Base-by-base conservation (phyloP, 2,888 invertebrate species). In the Tachina fera region DNA sequence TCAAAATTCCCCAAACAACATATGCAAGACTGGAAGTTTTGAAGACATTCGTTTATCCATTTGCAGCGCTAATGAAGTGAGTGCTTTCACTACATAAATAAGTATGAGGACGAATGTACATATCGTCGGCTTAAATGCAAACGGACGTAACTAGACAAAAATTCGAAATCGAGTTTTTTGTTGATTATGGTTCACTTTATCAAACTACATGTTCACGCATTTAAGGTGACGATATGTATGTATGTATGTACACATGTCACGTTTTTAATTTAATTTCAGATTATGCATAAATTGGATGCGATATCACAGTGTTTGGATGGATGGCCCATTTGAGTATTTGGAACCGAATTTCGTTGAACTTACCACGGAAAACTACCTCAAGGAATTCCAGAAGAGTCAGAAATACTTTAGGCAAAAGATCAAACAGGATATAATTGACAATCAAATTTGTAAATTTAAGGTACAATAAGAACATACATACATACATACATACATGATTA, bases 241-340 rank as follows among this genome's bases (percentile, higher is more conserved):
- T n/a, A n/a, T n/a, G n/a, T n/a, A n/a, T n/a, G 31, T 31, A 31
- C 4, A 2, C 4, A 31, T 4, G 4, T 31, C 31, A 31, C 4
- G 31, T 43, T 10, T 14, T 63, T 3, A 22, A 70, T 51, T 70
- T 39, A 0, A 41, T 84, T 75, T 22, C 22, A 93, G 93, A 77
- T 92, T 94, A 10, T 95, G 95, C 79, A 93, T 95, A 87, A 94
- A 94, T 90, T 98, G 98, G 97, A 95, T 96, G 91, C 95, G 97
- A 71, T 96, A 96, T 89, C 96, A 96, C 90, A 96, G 95, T 88
- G 96, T 97, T 10, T 98, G 98, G 97, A 95, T 97, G 94, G 97
- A 98, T 91, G 98, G 98, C 0, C 96, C 97, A 1, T 98, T 98
- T 92, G 96, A 97, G 91, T 97, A 97, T 90, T 93, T 98, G 87